Conservation (phyloP, 2,888 invertebrate genomes). For the Gortyna flavago region DNA sequence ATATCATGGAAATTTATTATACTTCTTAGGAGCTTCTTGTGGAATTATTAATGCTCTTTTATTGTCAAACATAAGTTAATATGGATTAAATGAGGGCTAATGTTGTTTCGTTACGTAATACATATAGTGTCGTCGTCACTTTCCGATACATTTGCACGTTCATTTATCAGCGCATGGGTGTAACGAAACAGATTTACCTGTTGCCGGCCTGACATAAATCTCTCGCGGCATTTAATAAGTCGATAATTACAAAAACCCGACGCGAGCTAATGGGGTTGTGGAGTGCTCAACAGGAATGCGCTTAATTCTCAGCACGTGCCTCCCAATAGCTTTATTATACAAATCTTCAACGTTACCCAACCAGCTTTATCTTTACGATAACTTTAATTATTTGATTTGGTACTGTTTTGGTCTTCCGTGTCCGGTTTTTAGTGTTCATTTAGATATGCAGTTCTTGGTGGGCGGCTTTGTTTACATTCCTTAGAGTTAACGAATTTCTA, state of each 20-base stretch:
- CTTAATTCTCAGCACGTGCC: slow-evolving; percentile 83
- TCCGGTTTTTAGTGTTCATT: slow-evolving; percentile 78
- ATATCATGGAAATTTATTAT: slow-evolving; percentile 64
- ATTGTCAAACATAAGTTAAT: slow-evolving; percentile 49
- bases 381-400: slow-evolving; percentile 83
- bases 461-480: slow-evolving; percentile 78
- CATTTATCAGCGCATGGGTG: slow-evolving; percentile 72
- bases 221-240: slow-evolving; percentile 80
- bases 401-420: slow-evolving; percentile 81
- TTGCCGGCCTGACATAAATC: slow-evolving; percentile 80
- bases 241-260: slow-evolving; percentile 83
- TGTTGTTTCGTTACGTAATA: slow-evolving; percentile 36
- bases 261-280: slow-evolving; percentile 74
- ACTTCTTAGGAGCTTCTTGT: slow-evolving; percentile 52
- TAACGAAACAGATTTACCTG: slow-evolving; percentile 76
- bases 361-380: slow-evolving; percentile 80
- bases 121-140: slow-evolving; percentile 46
- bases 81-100: slow-evolving; percentile 32
- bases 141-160: slow-evolving; percentile 69
- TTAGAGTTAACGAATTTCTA: slow-evolving; percentile 70
- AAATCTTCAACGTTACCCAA: slow-evolving; percentile 79
- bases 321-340: slow-evolving; percentile 84
- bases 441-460: slow-evolving; percentile 78
- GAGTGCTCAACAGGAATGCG: slow-evolving; percentile 71
- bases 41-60: slow-evolving; percentile 54